A percentile compares a stretch with the other conserved stretches of the same genome.
These are phyloP conservation scores for Alces alces DNA, from an alignment of 2,113 vertebrate genomes.

Conservation along the genomic window DNA sequence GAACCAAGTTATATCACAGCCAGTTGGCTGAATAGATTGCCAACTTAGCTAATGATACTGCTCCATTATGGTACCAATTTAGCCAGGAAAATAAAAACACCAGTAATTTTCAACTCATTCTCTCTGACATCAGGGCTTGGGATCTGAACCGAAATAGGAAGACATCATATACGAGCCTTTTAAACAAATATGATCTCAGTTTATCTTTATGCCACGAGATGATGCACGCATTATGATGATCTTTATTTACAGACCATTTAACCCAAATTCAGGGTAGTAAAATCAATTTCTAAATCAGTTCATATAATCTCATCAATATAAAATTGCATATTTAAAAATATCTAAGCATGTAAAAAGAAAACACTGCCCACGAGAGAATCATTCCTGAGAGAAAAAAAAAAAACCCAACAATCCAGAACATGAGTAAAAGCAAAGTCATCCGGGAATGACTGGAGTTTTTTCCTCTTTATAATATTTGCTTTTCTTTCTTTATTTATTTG, in stretches of 20 bases:
- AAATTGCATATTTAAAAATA: neutral
- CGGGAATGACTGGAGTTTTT: fast-evolving
- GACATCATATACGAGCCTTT: neutral
- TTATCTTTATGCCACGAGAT: neutral
- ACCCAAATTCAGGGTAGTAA: neutral
- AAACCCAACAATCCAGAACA: neutral
- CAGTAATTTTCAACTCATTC: neutral
- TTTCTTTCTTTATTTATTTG: neutral
- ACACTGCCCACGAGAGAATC: neutral
- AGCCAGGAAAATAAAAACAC: neutral
- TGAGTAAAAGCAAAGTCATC: neutral
- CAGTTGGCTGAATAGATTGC: neutral
- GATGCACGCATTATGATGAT: fast-evolving
- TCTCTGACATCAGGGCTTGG: neutral
- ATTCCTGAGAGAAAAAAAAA: neutral
- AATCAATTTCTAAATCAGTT: neutral
- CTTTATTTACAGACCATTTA: neutral
- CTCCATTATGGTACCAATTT: neutral
- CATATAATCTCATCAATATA: neutral
- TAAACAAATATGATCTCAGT: neutral
- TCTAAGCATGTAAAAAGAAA: neutral
- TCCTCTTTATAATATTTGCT: neutral
- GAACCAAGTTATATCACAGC: neutral
- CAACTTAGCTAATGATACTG: neutral
- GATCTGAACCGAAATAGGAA: neutral